Base-by-base conservation (phyloP, 2,888 invertebrate genomes). In the Nymphalis polychloros region DNA sequence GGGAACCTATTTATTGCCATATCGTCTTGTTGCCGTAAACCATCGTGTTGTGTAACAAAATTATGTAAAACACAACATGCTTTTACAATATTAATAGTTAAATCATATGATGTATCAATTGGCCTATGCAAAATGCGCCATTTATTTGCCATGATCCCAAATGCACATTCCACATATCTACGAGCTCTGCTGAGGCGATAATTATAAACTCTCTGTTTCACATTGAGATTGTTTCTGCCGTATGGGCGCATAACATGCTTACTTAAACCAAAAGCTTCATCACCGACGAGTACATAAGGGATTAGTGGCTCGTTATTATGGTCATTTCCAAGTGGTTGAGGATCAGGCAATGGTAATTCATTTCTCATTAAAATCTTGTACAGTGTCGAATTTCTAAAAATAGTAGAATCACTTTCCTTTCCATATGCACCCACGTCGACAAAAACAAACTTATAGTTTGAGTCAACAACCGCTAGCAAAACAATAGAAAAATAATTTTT, bases 71-170 rank as follows among this genome's bases (percentile, higher is more conserved):
- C 52, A 52, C 52, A 52, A 52, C 52, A 52, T 10, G 52, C 20
- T 23, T 52, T 52, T 52, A 52, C 20, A 23, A 52, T 52, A 55
- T 76, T 75, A 77, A 76, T 77, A 67, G 74, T 74, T 67, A 76
- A 74, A 70, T 53, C 27, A 53, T 53, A 53, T 6, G 53, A 53
- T 17, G 17, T 17, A 27, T 53, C 53, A 17, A 53, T 53, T 64
- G 71, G 75, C 65, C 73, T 69, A 68, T 73, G 74, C 65, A 75
- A 72, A 70, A 74, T 74, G 70, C 70, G 71, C 69, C 73, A 76
- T 71, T 75, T 75, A 69, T 73, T 76, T 35, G 71, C 67, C 62
- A 73, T 59, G 48, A 72, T 70, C 55, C 72, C 74, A 66, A 70
- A 75, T 46, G 73, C 67, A 53, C 73, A 73, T 63, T 73, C 70